A percentile compares a stretch with the other conserved stretches of the same genome.
Evolutionary conservation across 2,113 vertebrate species (phyloP).

Genomic region (Paradoxurus hermaphroditus): DNA sequence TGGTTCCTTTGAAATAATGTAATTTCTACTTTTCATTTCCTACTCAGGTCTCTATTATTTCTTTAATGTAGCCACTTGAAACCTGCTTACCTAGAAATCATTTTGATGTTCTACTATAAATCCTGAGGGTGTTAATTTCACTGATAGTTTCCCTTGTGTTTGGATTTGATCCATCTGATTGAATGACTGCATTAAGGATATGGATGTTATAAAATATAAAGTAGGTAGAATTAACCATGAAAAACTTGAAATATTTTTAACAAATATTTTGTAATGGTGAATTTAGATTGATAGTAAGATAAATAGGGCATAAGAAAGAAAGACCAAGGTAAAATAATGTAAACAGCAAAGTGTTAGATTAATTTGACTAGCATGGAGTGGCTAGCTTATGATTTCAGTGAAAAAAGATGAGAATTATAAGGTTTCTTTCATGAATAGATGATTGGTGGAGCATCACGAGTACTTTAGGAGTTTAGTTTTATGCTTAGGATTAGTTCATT

Average conservation of each 20-base stretch:
- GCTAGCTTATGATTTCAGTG: background rate
- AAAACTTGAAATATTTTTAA: conserved; percentile 13
- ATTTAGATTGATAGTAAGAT: conserved; percentile 22
- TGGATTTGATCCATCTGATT: background rate
- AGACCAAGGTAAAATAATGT: background rate
- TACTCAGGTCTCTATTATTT: background rate
- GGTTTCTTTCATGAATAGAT: background rate
- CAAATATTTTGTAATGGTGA: background rate
- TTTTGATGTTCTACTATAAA: background rate
- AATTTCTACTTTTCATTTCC: background rate
- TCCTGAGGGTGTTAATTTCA: background rate
- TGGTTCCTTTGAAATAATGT: background rate
- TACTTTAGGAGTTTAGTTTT: background rate
- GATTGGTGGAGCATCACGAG: background rate
- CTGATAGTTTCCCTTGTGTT: background rate
- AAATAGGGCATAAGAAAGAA: conserved; percentile 55
- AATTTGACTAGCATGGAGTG: background rate
- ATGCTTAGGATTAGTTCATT: background rate
- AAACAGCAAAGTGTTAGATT: background rate
- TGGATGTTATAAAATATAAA: background rate
- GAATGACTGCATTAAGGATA: background rate
- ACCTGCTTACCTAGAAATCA: background rate
- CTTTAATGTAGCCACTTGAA: background rate
- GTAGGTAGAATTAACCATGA: background rate
- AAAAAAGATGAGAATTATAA: background rate